Base-by-base conservation (phyloP, 2,113 vertebrate species). In the Sardina pilchardus region DNA sequence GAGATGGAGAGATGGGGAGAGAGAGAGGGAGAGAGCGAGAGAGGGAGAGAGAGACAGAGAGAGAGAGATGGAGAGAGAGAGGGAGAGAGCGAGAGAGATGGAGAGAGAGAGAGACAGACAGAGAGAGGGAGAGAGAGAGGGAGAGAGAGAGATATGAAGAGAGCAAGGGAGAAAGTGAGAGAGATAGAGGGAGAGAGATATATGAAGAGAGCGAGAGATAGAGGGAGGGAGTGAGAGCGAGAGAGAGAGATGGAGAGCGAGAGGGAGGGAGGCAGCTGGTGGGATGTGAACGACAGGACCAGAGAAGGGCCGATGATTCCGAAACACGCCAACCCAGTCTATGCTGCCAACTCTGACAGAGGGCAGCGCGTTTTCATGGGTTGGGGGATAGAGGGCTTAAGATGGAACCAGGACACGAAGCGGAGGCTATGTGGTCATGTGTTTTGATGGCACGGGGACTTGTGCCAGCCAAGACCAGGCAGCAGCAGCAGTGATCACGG, bases 241-340 rank as follows among this genome's bases (percentile, higher is more conserved):
- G n/a, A 12, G 63, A 71, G n/a, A 26, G 26, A 71, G n/a, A 26
- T 2, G 34, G 6, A 10, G 63, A 71, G 10, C 12, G 63, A 30
- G n/a, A 30, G 26, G 34, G 1, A 12, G 63, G 34, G n/a, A 26
- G n/a, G 14, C 1, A 26, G n/a, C 12, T 90, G 89, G 86, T 87
- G 86, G 82, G 87, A 90, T 90, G 88, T 87, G 42, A 86, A 75
- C 56, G 86, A 85, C 83, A 88, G 82, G 9, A 67, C 83, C 82
- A 53, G 50, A 53, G 50, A 53, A 4, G 5, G 50, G 16, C 3
- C 50, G 14, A 53, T 17, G 14, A 17, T 53, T 19, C 50, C 50
- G 12, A 53, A 53, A 85, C 80, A 59, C 6, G 78, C 82, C 87
- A 84, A 56, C 24, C 80, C 45, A 75, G 42, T 47, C 50, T 53